Conservation (phyloP, 2,888 invertebrate species). For the Glaucopsyche alexis region DNA sequence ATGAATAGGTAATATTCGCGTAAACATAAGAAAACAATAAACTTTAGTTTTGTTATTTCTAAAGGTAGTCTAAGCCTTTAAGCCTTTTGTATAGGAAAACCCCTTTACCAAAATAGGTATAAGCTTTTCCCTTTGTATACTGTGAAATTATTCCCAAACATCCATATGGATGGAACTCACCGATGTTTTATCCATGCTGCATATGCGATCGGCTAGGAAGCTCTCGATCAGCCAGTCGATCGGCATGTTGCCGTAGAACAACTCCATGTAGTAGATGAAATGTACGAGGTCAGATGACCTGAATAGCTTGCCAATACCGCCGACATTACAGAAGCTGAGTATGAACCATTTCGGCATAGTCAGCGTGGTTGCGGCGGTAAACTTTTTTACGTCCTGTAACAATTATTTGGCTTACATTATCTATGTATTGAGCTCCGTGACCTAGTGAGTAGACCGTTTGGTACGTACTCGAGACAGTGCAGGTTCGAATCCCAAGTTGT, state of each 20-base stretch:
- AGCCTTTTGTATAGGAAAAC: too few species aligned
- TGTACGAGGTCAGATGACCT: conserved; percentile 91
- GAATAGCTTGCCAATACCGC: conserved; percentile 98
- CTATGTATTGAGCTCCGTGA: too few species aligned
- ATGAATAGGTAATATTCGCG: too few species aligned
- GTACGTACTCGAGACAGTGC: too few species aligned
- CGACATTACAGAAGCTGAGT: conserved; percentile 95
- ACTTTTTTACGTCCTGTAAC: conserved; percentile 58
- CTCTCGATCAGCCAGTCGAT: conserved; percentile 98
- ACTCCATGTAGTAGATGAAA: conserved; percentile 94
- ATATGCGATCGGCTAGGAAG: conserved; percentile 93
- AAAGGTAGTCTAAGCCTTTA: too few species aligned
- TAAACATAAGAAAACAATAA: too few species aligned
- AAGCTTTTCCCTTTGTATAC: too few species aligned
- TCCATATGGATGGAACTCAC: conserved; percentile 77
- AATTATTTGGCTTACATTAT: background rate
- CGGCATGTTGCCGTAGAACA: conserved; percentile 97
- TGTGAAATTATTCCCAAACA: too few species aligned
- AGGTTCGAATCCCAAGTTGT: too few species aligned
- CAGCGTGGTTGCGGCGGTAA: conserved; percentile 45
- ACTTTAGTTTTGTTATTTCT: too few species aligned
- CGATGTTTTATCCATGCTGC: conserved; percentile 87
- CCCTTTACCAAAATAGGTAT: too few species aligned
- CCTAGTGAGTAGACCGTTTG: too few species aligned
- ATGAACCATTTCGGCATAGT: conserved; percentile 90